Percentiles rank a stretch among this genome's conserved stretches.
phyloP scores from a whole-genome alignment of 2,113 vertebrate species.

The Muscicapa adusta region DNA sequence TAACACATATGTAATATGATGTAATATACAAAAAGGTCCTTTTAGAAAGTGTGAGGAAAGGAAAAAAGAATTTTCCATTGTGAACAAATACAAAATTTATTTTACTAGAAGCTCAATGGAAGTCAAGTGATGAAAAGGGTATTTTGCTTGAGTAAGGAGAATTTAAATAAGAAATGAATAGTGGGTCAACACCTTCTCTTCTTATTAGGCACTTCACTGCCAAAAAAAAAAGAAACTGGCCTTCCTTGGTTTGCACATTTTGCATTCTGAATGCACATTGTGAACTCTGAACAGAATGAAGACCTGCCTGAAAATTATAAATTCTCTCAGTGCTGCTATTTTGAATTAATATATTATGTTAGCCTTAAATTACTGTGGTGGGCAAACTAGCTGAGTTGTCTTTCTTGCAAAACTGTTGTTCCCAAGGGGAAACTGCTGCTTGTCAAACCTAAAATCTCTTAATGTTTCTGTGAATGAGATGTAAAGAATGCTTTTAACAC shows the following conservation, averaged over 20 bases:
- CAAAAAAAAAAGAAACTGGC: neutral
- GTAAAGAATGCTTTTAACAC: neutral
- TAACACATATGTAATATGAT: neutral
- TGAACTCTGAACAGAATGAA: neutral
- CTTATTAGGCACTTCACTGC: neutral
- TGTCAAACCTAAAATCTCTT: conserved; percentile 31
- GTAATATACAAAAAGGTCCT: neutral
- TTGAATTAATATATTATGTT: conserved; percentile 9
- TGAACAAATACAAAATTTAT: neutral
- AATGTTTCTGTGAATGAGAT: neutral
- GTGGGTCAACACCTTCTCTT: conserved; percentile 5
- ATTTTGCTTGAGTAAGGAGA: conserved; percentile 8
- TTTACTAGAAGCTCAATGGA: neutral
- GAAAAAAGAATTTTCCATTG: neutral
- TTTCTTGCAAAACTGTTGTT: neutral
- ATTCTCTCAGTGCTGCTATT: neutral
- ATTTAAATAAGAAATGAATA: conserved; percentile 21
- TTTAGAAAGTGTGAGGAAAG: neutral
- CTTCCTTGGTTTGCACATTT: neutral
- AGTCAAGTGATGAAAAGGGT: neutral
- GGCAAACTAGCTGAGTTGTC: conserved; percentile 29
- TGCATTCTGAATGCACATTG: neutral
- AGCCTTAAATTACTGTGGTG: neutral
- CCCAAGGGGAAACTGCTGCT: conserved; percentile 11
- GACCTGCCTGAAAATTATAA: conserved; percentile 26